Evolutionary conservation across 2,888 invertebrate genomes (phyloP), one percentile per base, ranked within the genome.

Genomic region (Cecidostiba fungosa): DNA sequence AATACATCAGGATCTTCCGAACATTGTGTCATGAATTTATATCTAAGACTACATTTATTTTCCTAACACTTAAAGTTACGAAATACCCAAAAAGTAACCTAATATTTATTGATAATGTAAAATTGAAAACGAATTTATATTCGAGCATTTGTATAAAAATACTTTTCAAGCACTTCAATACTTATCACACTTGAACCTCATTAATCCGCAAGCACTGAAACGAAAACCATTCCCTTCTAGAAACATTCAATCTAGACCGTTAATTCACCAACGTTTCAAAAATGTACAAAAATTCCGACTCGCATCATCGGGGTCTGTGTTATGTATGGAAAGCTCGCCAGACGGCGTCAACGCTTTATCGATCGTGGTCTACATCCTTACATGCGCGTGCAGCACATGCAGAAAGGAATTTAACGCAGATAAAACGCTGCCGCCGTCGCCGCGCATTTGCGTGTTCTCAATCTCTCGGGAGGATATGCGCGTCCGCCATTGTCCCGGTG

Each of bases 341-440:
- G 47, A 23, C 62, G 62, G 36, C 77, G 77, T 62, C 77, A 36
- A 32, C 77, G 12, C 26, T 39, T 16, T 36, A 77, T 77, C 62
- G 77, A 77, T 62, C 39, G 77, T 39, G 36, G 36, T 36, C 32
- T 77, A 70, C 70, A 70, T 70, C 70, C 70, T 77, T 59, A 43
- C 36, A 36, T 23, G 77, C 77, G 59, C 36, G 32, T 39, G 70
- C 32, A 6, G 43, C 43, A 72, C 39, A 43, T 72, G 43, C 39
- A 14, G 43, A 23, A n/a, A 12, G 72, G 29, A 66, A 72, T 43
- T 72, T 39, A 43, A 39, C 72, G 12, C 66, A 5, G 66, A 66
- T 29, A 66, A 66, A 14, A 66, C 8, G 23, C n/a, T 23, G n/a
- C 54, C n/a, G 10, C 6, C 54, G 43, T 16, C 36, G 70, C 39